Conservation (phyloP, 2,888 invertebrate species). For the Netelia fuscicornis region DNA sequence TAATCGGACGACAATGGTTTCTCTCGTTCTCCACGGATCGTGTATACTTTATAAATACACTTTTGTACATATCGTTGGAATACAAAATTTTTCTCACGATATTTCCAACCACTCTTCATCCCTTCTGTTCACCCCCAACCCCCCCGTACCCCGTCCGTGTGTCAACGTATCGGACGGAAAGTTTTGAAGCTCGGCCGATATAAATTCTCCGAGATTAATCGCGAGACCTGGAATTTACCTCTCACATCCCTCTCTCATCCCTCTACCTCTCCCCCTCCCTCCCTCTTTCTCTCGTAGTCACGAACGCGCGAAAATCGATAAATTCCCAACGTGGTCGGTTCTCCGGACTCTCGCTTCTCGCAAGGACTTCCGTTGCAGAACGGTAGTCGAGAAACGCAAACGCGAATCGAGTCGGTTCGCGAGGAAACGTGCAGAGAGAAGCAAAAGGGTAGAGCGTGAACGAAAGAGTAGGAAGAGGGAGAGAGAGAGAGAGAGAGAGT, state of each 20-base stretch:
- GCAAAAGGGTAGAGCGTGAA: neutral
- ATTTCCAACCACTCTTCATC: conserved; percentile 25
- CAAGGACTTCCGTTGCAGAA: conserved; percentile 60
- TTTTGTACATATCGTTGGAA: neutral
- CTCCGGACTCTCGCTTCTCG: conserved; percentile 34
- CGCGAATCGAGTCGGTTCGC: neutral
- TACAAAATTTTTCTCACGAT: neutral
- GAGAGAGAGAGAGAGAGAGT: neutral
- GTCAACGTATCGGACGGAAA: conserved; percentile 46
- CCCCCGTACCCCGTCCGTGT: conserved; percentile 42
- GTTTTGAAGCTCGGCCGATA: conserved; percentile 49
- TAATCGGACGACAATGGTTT: conserved; percentile 41
- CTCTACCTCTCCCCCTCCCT: conserved; percentile 6
- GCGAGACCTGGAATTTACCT: conserved; percentile 54
- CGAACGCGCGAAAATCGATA: conserved; percentile 51
- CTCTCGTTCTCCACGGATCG: neutral
- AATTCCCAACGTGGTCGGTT: conserved; percentile 52
- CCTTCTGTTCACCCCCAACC: neutral
- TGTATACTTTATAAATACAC: neutral
- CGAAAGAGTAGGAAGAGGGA: conserved; percentile 1
- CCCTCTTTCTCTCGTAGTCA: conserved; percentile 14
- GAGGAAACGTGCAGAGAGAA: conserved; percentile 2
- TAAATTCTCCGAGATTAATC: conserved; percentile 62
- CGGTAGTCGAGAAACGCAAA: conserved; percentile 46
- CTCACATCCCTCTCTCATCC: conserved; percentile 33